Conservation (phyloP, 2,113 vertebrate species). For the Cyprinodon tularosa region DNA sequence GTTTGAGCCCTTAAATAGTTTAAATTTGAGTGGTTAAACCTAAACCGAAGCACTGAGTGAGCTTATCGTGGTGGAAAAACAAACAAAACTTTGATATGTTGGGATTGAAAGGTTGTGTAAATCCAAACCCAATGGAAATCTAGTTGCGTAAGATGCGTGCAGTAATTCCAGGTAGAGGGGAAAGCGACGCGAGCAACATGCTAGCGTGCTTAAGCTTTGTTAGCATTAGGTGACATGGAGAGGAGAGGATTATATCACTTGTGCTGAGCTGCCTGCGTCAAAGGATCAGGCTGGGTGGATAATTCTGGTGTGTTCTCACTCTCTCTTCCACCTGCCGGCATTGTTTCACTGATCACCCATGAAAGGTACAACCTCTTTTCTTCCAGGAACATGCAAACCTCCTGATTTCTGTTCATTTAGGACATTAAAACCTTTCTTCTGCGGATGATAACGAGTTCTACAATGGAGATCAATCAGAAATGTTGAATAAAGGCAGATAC, state of each 20-base stretch:
- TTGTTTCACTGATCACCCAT: slow-evolving; percentile 22
- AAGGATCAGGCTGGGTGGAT: slow-evolving; percentile 74
- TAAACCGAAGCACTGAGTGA: slow-evolving; percentile 39
- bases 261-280: slow-evolving; percentile 73
- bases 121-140: slow-evolving; percentile 41
- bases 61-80: slow-evolving; percentile 30
- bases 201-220: slow-evolving; percentile 57
- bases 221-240: slow-evolving; percentile 39
- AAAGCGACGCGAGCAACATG: slow-evolving; percentile 48
- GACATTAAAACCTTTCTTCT: slow-evolving; percentile 6
- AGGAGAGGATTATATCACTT: slow-evolving; percentile 72
- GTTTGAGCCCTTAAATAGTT: slow-evolving; percentile 43
- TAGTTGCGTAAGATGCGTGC: slow-evolving; percentile 52
- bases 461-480: slow-evolving; percentile 58
- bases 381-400: neutral
- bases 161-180: slow-evolving; percentile 54
- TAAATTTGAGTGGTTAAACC: slow-evolving; percentile 39
- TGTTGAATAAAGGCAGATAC: slow-evolving; percentile 60
- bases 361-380: slow-evolving; percentile 24
- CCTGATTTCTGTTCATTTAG: neutral
- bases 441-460: slow-evolving; percentile 48
- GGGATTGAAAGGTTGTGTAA: slow-evolving; percentile 36
- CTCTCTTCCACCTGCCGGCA: slow-evolving; percentile 26
- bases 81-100: slow-evolving; percentile 22
- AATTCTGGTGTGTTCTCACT: slow-evolving; percentile 50